Evolutionary conservation across 2,797 vertebrate species (phyloP).

Genomic region (Artibeus lituratus): DNA sequence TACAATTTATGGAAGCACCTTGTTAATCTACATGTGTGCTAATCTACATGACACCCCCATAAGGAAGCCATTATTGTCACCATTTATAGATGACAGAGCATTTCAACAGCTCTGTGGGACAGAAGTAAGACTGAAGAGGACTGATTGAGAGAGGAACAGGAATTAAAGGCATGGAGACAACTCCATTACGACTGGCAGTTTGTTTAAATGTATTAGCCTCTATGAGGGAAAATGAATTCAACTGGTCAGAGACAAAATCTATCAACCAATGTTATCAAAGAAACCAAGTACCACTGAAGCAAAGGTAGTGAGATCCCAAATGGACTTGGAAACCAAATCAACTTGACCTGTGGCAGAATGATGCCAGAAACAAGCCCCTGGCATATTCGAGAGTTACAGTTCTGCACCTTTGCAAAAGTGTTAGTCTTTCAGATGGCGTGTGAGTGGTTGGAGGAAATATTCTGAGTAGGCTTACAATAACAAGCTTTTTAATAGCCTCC

Average conservation of each 20-base stretch:
- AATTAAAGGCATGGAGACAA: slow-evolving; percentile 19
- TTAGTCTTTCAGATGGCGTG: neutral
- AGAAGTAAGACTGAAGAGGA: slow-evolving; percentile 15
- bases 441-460: neutral
- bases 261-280: neutral
- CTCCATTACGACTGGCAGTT: neutral
- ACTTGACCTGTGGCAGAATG: neutral
- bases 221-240: neutral
- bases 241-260: neutral
- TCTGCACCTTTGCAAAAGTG: neutral
- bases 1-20: slow-evolving; percentile 45
- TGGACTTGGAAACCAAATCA: neutral
- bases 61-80: slow-evolving; percentile 37
- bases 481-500: neutral
- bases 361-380: neutral
- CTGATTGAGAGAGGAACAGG: neutral
- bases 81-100: slow-evolving; percentile 49
- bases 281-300: neutral
- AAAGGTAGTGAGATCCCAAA: neutral
- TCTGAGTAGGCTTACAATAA: neutral
- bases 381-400: neutral
- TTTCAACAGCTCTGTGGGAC: slow-evolving; percentile 31
- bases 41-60: slow-evolving; percentile 49
- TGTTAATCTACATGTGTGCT: slow-evolving; percentile 35
- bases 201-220: neutral